Base-by-base conservation (phyloP, 37 sponge, comb jelly and placozoan genomes). In the Corticium candelabrum region DNA sequence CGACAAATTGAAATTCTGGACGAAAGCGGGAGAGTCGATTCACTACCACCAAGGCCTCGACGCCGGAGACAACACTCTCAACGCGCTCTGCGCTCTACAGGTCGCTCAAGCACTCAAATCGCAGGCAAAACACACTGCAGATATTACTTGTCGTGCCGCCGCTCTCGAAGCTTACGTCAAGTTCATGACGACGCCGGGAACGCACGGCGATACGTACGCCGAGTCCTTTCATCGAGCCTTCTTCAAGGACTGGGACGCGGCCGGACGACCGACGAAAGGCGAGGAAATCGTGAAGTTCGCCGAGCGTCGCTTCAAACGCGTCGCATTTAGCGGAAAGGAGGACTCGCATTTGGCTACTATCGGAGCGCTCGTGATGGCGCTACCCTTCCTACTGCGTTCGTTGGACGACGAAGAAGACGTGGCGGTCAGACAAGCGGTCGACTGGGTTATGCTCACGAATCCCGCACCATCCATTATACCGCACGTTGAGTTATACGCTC, bases 151-250 rank as follows among this genome's bases (percentile, higher is more conserved):
- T 50, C 62, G 21, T 11, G 62, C 62, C 15, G 62, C 62, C 15
- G 62, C 62, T 11, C 62, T 50, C 62, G 62, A 50, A 50, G 62
- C 62, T 21, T 50, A 50, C 62, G 62, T 50, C 15, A 11, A 21
- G 15, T 50, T 50, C 21, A 50, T 50, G 62, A 50, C 62, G 62
- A 50, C 62, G 62, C 62, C 62, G 15, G 62, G 62, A 11, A 50
- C 62, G 62, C 62, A 50, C 62, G 21, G 21, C 62, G 62, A 50
- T 50, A 50, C 62, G 62, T 50, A 50, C 62, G 62, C 62, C 62
- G 62, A 50, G 62, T 21, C 62, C 15, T 50, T 50, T 50, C 62
- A 50, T 50, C 62, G 62, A 11, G 62, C 62, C 21, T 50, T 50
- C 21, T 50, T 27, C 21, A 11, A 21, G 15, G 62, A 50, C 21